phyloP scores from a whole-genome alignment of 2,113 vertebrate species.

The Atractosteus spatula region DNA sequence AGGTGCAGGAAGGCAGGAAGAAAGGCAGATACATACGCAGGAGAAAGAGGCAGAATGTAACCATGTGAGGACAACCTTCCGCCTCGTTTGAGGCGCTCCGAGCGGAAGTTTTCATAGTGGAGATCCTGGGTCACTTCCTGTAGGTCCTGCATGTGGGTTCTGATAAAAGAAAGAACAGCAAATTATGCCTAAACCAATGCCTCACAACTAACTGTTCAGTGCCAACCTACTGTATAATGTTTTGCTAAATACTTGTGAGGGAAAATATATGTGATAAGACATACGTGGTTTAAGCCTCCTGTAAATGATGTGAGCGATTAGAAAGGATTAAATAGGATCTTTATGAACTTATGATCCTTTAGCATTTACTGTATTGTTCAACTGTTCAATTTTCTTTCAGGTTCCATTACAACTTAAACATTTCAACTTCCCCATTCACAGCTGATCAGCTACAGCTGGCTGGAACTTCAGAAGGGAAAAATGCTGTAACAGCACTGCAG shows the following conservation, averaged over 20 bases:
- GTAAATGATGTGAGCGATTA: too few species aligned
- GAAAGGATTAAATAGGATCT: too few species aligned
- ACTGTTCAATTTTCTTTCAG: too few species aligned
- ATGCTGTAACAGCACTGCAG: too few species aligned
- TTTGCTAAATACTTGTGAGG: neutral
- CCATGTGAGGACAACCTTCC: slow-evolving; percentile 81
- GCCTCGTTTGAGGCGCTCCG: slow-evolving; percentile 91
- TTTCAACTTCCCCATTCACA: too few species aligned
- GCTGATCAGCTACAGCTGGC: too few species aligned
- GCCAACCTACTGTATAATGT: neutral
- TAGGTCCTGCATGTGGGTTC: slow-evolving; percentile 98
- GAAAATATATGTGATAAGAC: too few species aligned
- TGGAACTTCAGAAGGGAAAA: too few species aligned
- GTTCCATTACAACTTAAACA: too few species aligned
- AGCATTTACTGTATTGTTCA: too few species aligned
- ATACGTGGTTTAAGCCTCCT: too few species aligned
- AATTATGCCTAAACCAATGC: neutral
- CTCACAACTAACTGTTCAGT: neutral
- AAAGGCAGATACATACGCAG: slow-evolving; percentile 60
- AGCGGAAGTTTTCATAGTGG: slow-evolving; percentile 98
- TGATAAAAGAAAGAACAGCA: slow-evolving; percentile 37
- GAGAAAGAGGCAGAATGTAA: slow-evolving; percentile 66
- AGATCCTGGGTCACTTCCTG: slow-evolving; percentile 98
- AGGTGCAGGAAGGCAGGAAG: slow-evolving; percentile 51
- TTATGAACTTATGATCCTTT: too few species aligned